Percentiles rank a stretch among this genome's conserved stretches.
phyloP scores from a whole-genome alignment of 2,888 invertebrate species.

The Synergus japonicus region DNA sequence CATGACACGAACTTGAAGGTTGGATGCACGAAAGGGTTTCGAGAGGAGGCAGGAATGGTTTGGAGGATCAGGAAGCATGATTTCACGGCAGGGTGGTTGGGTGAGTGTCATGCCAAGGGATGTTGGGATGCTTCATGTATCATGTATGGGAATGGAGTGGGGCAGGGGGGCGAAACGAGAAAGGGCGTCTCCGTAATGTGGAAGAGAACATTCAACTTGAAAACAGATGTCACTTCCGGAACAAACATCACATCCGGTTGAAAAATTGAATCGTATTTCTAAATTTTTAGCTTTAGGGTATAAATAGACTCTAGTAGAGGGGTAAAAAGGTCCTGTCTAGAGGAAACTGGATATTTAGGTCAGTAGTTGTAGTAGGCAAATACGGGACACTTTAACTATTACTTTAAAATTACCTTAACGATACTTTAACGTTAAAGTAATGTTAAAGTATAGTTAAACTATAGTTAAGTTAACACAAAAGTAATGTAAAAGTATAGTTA shows the following conservation, averaged over 20 bases:
- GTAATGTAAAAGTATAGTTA: neutral
- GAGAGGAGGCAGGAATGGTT: constrained; percentile 42
- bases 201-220: constrained; percentile 62
- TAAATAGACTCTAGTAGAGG: too few species aligned
- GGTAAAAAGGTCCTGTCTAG: too few species aligned
- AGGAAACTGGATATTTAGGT: too few species aligned
- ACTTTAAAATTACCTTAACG: too few species aligned
- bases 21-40: constrained; percentile 22
- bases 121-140: constrained; percentile 67
- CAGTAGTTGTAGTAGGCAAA: too few species aligned
- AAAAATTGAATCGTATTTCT: neutral
- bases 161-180: constrained; percentile 59
- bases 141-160: constrained; percentile 62
- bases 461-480: too few species aligned
- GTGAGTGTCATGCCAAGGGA: constrained; percentile 71
- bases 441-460: too few species aligned
- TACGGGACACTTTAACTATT: too few species aligned
- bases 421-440: too few species aligned
- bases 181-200: constrained; percentile 58
- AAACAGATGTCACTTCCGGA: constrained; percentile 64
- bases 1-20: constrained; percentile 12
- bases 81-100: constrained; percentile 73
- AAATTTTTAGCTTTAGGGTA: neutral
- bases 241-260: constrained; percentile 17
- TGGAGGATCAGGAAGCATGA: constrained; percentile 70